Base-by-base conservation (phyloP, 1,140 invertebrate genomes). In the Penaeus indicus region DNA sequence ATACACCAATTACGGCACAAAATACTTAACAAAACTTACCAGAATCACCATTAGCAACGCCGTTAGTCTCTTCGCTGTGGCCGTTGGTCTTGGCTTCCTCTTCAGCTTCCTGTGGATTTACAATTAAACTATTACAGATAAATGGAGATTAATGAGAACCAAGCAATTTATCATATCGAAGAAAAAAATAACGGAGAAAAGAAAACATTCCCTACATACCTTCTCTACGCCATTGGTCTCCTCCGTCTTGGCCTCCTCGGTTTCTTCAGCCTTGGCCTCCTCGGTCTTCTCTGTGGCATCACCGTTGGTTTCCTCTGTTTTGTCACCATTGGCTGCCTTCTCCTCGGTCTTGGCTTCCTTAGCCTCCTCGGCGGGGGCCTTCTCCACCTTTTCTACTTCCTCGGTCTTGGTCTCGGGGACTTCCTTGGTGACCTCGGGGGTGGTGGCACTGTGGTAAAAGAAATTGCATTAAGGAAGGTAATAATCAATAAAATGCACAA, bases 31-130 rank as follows among this genome's bases (percentile, higher is more conserved):
- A 13, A 42, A 38, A 25, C 61, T 63, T 84, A 84, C 82, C 63
- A 72, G 82, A 84, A 47, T 84, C 64, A 69, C 82, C 82, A 83
- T 83, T 83, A 22, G 38, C 60, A 22, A 81, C 42, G 25, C 79
- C 85, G 27, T 67, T 87, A 7, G 78, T 87, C 79, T 87, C 69
- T 61, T 85, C 85, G 54, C 85, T 87, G 78, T 87, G 85, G 63
- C 85, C 85, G 60, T 87, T 87, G 27, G 85, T 87, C 79, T 81
- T 60, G 7, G 63, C 22, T 25, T 22, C 42, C 21, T 54, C 11
- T 0, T 54, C 54, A 54, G 47, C 22, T 16, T 63, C 78, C 85
- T 87, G 42, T 32, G 13, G n/a, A 27, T 22, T 42, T 42, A 4
- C 38, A 42, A 25, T 42, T 7, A 80, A 47, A 22, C n/a, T 8